Conservation (phyloP, 2,113 vertebrate species). For the Dendrocopos noguchii region DNA sequence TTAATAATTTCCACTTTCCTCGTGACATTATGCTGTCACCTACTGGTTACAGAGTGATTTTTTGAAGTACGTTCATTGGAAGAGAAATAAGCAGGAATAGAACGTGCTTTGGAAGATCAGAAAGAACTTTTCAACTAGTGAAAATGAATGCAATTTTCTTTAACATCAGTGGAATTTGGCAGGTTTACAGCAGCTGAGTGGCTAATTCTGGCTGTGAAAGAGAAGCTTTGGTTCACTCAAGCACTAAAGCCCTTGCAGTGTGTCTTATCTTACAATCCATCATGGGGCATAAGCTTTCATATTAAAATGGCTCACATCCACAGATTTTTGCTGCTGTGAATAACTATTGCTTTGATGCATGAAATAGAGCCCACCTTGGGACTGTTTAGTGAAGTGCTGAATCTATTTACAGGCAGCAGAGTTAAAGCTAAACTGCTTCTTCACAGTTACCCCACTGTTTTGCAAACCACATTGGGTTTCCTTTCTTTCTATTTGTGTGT, state of each 20-base stretch:
- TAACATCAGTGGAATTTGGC: neutral
- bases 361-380: neutral
- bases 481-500: neutral
- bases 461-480: neutral
- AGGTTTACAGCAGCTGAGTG: neutral
- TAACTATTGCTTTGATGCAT: neutral
- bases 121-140: neutral
- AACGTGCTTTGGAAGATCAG: neutral
- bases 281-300: neutral
- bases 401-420: neutral
- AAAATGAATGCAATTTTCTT: neutral
- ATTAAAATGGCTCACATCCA: neutral
- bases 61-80: neutral
- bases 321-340: neutral
- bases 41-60: neutral
- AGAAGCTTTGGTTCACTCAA: neutral
- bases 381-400: neutral
- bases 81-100: neutral
- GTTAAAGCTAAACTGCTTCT: neutral
- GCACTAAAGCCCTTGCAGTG: neutral
- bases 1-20: neutral
- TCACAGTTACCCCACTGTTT: neutral
- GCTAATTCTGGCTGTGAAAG: neutral
- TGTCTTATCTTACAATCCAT: neutral
- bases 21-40: constrained; percentile 33